Evolutionary conservation across 2,797 vertebrate genomes (phyloP).

Genomic region (Valencia hispanica): DNA sequence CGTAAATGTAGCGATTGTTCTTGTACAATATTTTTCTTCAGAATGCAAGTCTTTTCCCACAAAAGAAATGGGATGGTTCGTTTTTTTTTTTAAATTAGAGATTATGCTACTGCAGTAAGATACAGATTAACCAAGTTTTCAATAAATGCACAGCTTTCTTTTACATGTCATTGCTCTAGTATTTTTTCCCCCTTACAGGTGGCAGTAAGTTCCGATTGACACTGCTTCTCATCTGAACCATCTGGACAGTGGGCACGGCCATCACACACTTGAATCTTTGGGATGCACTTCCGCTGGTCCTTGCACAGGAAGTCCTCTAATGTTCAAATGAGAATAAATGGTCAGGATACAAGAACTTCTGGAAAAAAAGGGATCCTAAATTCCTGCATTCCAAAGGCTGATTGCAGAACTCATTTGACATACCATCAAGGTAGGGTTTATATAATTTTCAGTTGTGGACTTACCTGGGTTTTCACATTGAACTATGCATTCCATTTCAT

Average conservation of each 20-base stretch:
- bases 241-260: conserved; percentile 76
- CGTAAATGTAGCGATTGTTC: too few species aligned
- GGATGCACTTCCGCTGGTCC: conserved; percentile 70
- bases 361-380: too few species aligned
- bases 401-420: too few species aligned
- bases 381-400: too few species aligned
- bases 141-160: not conserved
- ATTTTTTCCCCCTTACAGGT: conserved; percentile 37
- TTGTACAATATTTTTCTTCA: too few species aligned
- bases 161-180: not conserved
- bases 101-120: too few species aligned
- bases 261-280: conserved; percentile 69
- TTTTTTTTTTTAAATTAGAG: not conserved
- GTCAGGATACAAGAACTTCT: not conserved
- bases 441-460: not conserved
- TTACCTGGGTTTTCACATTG: conserved; percentile 70
- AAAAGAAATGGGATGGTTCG: too few species aligned
- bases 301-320: conserved; percentile 78
- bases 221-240: conserved; percentile 76
- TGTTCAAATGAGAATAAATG: not conserved
- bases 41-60: too few species aligned
- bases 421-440: not conserved
- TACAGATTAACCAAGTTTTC: not conserved
- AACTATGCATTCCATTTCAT: conserved; percentile 77
- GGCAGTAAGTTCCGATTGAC: conserved; percentile 26